Evolutionary conservation across 2,797 vertebrate genomes (phyloP).

Genomic region (Acanthurus leucopareius): DNA sequence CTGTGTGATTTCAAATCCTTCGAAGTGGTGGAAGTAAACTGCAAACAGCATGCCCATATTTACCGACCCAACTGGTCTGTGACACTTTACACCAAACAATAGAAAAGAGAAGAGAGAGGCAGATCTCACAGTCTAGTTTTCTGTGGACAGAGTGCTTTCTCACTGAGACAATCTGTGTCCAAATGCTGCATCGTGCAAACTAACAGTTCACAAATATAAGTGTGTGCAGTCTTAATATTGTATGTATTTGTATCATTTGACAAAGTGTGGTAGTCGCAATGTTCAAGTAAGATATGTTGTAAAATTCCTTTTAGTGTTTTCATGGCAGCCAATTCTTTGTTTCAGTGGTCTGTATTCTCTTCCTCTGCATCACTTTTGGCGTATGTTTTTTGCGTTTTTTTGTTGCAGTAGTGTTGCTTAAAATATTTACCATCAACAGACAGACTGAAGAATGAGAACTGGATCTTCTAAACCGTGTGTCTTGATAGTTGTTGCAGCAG

Average conservation of each 20-base stretch:
- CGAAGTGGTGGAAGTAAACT: slow-evolving; percentile 32
- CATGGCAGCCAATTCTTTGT: background rate
- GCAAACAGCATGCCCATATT: slow-evolving; percentile 59
- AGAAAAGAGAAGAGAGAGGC: slow-evolving; percentile 57
- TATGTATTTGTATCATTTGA: background rate
- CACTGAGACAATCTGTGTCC: slow-evolving; percentile 59
- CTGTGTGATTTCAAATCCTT: slow-evolving; percentile 38
- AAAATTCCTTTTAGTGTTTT: background rate
- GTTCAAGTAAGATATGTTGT: background rate
- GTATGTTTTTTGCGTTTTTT: slow-evolving; percentile 46
- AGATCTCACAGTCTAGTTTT: slow-evolving; percentile 59
- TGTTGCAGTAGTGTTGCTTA: slow-evolving; percentile 35
- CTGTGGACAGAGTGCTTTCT: slow-evolving; percentile 40
- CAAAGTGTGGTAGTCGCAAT: background rate
- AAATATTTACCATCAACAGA: slow-evolving; percentile 49
- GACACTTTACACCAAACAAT: slow-evolving; percentile 61
- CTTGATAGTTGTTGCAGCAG: slow-evolving; percentile 31
- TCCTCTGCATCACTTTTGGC: slow-evolving; percentile 1
- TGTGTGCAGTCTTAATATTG: background rate
- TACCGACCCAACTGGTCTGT: slow-evolving; percentile 62
- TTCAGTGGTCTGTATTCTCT: background rate
- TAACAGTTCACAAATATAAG: slow-evolving; percentile 23
- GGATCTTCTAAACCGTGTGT: slow-evolving; percentile 4
- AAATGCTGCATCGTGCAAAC: slow-evolving; percentile 28
- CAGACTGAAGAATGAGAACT: slow-evolving; percentile 16